Conservation (phyloP, 2,113 vertebrate genomes). For the Pithys albifrons region DNA sequence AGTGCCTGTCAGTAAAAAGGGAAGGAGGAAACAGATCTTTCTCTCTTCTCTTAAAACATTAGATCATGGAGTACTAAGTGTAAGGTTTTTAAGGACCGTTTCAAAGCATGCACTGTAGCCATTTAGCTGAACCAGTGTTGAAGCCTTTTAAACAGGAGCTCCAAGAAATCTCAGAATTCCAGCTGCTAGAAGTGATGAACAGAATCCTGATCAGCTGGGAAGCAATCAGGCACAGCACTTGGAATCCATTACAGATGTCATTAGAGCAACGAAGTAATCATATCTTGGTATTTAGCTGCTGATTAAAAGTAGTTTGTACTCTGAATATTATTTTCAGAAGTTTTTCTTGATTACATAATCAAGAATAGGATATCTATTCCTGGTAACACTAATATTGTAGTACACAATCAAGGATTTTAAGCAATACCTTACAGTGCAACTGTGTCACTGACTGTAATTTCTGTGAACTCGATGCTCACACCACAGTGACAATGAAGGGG, state of each 20-base stretch:
- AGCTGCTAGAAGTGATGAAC: constrained; percentile 21
- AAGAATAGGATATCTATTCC: constrained; percentile 47
- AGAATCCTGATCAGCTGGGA: constrained; percentile 45
- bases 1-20: not conserved
- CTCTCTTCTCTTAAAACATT: not conserved
- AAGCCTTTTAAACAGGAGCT: not conserved
- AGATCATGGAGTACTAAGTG: not conserved
- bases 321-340: constrained; percentile 59
- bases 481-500: not conserved
- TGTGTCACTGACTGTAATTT: not conserved
- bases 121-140: not conserved
- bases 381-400: not conserved
- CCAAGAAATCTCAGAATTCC: constrained; percentile 45
- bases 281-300: constrained; percentile 65
- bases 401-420: constrained; percentile 6
- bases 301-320: constrained; percentile 73
- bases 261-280: constrained; percentile 70
- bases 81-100: not conserved
- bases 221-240: constrained; percentile 66
- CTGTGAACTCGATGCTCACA: not conserved
- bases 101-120: not conserved
- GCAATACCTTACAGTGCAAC: not conserved
- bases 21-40: not conserved
- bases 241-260: constrained; percentile 61
- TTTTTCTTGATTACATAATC: constrained; percentile 71